A percentile compares a stretch with the other conserved stretches of the same genome.
These are phyloP conservation scores for Intellagama lesueurii DNA, from an alignment of 2,797 vertebrate genomes.

Conservation along the genomic window DNA sequence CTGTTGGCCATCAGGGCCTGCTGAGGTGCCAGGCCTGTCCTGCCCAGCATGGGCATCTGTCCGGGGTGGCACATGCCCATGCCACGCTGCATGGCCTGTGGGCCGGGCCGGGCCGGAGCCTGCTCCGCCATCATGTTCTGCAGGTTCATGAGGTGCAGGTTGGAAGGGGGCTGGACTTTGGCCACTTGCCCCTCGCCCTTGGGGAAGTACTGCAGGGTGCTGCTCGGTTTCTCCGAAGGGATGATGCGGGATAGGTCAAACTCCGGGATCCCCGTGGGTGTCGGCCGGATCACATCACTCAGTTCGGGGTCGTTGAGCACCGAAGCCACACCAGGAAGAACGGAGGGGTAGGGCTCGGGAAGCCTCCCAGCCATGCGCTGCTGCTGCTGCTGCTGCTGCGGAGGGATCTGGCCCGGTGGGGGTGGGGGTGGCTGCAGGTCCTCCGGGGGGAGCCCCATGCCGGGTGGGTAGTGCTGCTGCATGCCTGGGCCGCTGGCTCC, in stretches of 20 bases:
- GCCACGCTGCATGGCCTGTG: constrained; percentile 88
- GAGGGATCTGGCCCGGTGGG: constrained; percentile 69
- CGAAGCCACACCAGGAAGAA: constrained; percentile 79
- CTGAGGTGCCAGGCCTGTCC: constrained; percentile 91
- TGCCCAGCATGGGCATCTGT: constrained; percentile 91
- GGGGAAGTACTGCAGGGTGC: constrained; percentile 98
- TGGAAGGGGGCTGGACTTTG: constrained; percentile 86
- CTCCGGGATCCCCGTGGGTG: constrained; percentile 94
- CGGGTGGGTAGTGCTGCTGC: constrained; percentile 79
- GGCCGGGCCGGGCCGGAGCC: constrained; percentile 84
- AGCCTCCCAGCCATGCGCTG: constrained; percentile 87
- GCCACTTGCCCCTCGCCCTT: constrained; percentile 86
- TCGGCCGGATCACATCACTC: constrained; percentile 94
- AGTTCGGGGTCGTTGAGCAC: constrained; percentile 92
- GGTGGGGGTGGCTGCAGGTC: constrained; percentile 74
- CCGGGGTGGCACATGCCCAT: constrained; percentile 92
- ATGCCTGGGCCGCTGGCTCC: constrained; percentile 71
- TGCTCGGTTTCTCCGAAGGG: constrained; percentile 97
- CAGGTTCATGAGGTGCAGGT: constrained; percentile 93
- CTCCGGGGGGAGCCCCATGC: constrained; percentile 71
- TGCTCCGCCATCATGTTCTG: constrained; percentile 98
- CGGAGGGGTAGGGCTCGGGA: constrained; percentile 78
- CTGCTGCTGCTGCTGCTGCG: constrained; percentile 71
- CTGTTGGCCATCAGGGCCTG: constrained; percentile 87
- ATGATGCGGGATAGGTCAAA: constrained; percentile 98